Base-by-base conservation (phyloP, 2,113 vertebrate genomes). In the Cynopterus brachyotis region DNA sequence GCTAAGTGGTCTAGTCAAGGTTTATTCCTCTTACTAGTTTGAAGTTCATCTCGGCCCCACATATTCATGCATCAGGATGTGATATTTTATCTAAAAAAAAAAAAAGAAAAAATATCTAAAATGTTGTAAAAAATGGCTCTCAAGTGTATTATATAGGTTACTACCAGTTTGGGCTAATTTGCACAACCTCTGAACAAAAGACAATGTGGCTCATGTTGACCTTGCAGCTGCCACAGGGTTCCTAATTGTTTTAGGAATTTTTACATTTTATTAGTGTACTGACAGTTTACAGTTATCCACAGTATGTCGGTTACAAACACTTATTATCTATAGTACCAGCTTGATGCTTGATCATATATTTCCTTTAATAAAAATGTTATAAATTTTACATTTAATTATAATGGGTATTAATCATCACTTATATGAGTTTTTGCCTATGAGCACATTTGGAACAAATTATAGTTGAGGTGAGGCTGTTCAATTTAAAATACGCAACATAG, bases 321-420 rank as follows among this genome's bases (percentile, higher is more conserved):
- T 94, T 91, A 81, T 78, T 90, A 91, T 92, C 89, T 94, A 10
- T 76, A 86, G 45, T 86, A 79, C n/a, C 53, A 93, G 24, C 45
- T 93, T 91, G 40, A 83, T 96, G 79, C 57, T 92, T 86, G 30
- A 94, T 96, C 73, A 76, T 87, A 22, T 72, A 20, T 96, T 98
- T 86, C 69, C 69, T 97, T 90, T 92, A 97, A 94, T 67, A 94
- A 62, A 95, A 97, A 84, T 83, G 28, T 45, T 96, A 13, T 5
- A 60, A 42, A 67, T 91, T 92, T 96, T 95, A 88, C 32, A 69
- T 94, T 88, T 96, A 95, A 95, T 95, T 96, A 80, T 95, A 96
- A 72, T 84, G 26, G 37, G 16, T 37, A 81, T 95, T 95, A 94
- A 96, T 82, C 62, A 93, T 94, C 70, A 91, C 81, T 76, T 91